Base-by-base conservation (phyloP, 1,140 invertebrate species). In the Heliconius hermathena region DNA sequence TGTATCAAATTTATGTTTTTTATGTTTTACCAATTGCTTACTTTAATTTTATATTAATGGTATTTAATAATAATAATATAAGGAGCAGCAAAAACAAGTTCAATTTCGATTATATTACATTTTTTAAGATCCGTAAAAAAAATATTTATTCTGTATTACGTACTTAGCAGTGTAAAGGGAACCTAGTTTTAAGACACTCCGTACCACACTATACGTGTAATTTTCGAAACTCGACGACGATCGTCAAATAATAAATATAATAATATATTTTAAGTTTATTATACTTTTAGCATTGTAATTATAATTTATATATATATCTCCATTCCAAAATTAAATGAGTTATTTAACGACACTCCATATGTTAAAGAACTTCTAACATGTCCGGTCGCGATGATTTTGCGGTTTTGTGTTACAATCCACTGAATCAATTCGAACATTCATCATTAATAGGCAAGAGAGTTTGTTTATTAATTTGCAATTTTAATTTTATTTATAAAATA, bases 371-470 rank as follows among this genome's bases (percentile, higher is more conserved):
- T 78, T 71, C 73, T 74, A 74, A 71, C 73, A n/a, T 49, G 22
- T 79, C 78, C 78, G 78, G 78, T 18, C 46, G 8, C 60, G 26
- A 71, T 71, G 70, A 79, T 74, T 75, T 79, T 75, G 78, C 78
- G 78, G 78, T 75, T 74, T 70, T 78, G 49, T 73, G 20, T 74
- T 66, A 78, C 54, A 74, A 29, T 66, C 60, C 22, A 26, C 11
- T 26, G 16, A 16, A 54, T 49, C 33, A 16, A 66, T 6, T 41
- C 33, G 1, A 60, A 38, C 74, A 66, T 75, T 41, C 22, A 46
- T 60, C 33, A 29, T 66, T 66, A 16, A 66, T 29, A 13, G 8
- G 22, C 11, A 3, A 0, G 3, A 13, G 1, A 9, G n/a, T 41
- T 74, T 16, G 70, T 49, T 13, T 75, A 79, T 71, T 71, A 79